Evolutionary conservation across 2,113 vertebrate species (phyloP), one percentile per base, ranked within the genome.

Genomic region (Hyperopisus bebe): DNA sequence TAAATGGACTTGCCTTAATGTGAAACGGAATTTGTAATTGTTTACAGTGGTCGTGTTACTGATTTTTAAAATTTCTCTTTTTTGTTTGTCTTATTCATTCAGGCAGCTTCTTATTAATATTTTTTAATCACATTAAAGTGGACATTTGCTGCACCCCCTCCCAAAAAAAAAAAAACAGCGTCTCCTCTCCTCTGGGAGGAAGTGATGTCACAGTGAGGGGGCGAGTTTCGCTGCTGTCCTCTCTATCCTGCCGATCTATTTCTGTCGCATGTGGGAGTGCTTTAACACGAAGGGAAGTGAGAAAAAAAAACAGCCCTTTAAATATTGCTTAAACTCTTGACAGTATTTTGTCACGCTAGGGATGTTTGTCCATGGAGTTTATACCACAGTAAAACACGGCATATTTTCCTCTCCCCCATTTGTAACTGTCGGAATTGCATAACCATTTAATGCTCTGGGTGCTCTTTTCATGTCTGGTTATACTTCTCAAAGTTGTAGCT

Each of bases 271-370:
- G 82, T 84, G 39, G 44, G 39, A 47, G 39, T 46, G 21, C 44
- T 84, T 47, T 84, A 47, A 44, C 82, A 84, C 62, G 82, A 47
- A n/a, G 44, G 42, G 44, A 46, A 47, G 44, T 24, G 21, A 46
- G 82, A 9, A 84, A 47, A 84, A 42, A 84, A 39, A 44, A 44
- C 15, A 82, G 35, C 82, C 82, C 21, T 47, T n/a, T n/a, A 44
- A 84, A 46, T 70, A 31, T 47, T 44, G 44, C 82, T 84, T 84
- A 47, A 84, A 82, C 77, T 84, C 82, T 42, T 84, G 82, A 84
- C 42, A 84, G 42, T 47, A 84, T 24, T 46, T 84, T 84, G 24
- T 44, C 42, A 39, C 19, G 77, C 5, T 44, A 82, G 77, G 42
- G 77, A 44, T 82, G 77, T 82, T 82, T 84, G 44, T 47, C 19